Base-by-base conservation (phyloP, 1,140 invertebrate genomes). In the Rhopalosiphum padi region DNA sequence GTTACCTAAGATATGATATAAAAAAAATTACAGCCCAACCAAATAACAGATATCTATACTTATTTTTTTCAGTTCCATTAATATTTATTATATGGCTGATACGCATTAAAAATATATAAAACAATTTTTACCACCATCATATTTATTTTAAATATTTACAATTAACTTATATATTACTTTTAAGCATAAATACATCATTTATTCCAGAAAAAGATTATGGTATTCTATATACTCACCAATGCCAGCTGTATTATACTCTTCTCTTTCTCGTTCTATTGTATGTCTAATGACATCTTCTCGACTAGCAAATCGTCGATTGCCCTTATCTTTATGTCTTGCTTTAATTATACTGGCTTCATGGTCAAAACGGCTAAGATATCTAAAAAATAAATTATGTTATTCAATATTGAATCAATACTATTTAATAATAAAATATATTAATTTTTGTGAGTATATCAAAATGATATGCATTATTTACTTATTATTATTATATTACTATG, bases 231-330 rank as follows among this genome's bases (percentile, higher is more conserved):
- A 90, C 35, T 86, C 22, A 93, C 91, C 91, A 55, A 93, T 93
- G 3, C 91, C 91, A 55, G 91, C 91, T 86, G 48, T 41, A 53
- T 85, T 85, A 93, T 86, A 93, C n/a, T 93, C 91, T 85, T 93
- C 77, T 83, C n/a, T 82, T 86, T 93, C 91, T 5, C 91, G 46
- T 53, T 93, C 91, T 8, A 86, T 53, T 85, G 91, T 93, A 30
- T 85, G 91, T 85, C 91, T 93, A 37, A 93, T 93, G 8, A 93
- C 22, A 85, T 93, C 91, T 37, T 93, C 91, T 30, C 91, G 43
- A 53, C 91, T 93, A 9, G 91, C 91, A 93, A 85, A 93, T 43
- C 91, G 43, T 86, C 91, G 51, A 55, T 93, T 93, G 8, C 37
- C 85, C 15, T 55, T 93, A 53, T 93, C 77, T 46, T 86, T 93